Percentiles rank a stretch among this genome's conserved stretches.
Conservation (phyloP, 2,888 invertebrate genomes). For the Tortrix viridana region DNA sequence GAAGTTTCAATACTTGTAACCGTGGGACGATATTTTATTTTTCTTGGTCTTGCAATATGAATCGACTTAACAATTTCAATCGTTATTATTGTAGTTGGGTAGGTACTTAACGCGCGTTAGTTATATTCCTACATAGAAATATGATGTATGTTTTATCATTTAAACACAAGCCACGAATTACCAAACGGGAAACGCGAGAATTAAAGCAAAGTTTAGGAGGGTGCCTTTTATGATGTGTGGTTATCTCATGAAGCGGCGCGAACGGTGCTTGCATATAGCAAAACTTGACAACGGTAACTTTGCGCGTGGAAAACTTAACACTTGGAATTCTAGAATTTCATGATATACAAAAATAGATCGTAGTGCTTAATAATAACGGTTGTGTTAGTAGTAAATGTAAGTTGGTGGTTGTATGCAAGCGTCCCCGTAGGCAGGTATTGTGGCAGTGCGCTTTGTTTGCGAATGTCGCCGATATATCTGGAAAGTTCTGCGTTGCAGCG, state of each 20-base stretch:
- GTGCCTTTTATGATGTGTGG: constrained; percentile 77
- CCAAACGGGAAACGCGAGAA: constrained; percentile 67
- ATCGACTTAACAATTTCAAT: too few species aligned
- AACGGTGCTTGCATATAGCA: constrained; percentile 47
- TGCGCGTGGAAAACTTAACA: constrained; percentile 50
- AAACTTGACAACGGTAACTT: constrained; percentile 52
- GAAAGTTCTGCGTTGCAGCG: constrained; percentile 71
- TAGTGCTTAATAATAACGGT: constrained; percentile 43
- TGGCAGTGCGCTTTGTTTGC: constrained; percentile 74
- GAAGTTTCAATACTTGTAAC: too few species aligned
- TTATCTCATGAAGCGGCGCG: constrained; percentile 71
- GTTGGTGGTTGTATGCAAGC: constrained; percentile 51
- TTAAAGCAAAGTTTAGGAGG: constrained; percentile 74
- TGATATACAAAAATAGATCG: constrained; percentile 55
- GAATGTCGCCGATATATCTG: constrained; percentile 79
- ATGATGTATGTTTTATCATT: constrained; percentile 24
- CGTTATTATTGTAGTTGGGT: too few species aligned
- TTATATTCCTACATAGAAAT: constrained; percentile 1
- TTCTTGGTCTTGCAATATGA: too few species aligned
- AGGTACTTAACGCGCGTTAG: too few species aligned
- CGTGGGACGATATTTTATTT: too few species aligned
- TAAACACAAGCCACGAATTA: constrained; percentile 23
- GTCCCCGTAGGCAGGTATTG: constrained; percentile 70
- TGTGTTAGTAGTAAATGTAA: constrained; percentile 46
- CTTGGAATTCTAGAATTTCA: constrained; percentile 41